Evolutionary conservation across 2,113 vertebrate genomes (phyloP).

Genomic region (Talpa occidentalis): DNA sequence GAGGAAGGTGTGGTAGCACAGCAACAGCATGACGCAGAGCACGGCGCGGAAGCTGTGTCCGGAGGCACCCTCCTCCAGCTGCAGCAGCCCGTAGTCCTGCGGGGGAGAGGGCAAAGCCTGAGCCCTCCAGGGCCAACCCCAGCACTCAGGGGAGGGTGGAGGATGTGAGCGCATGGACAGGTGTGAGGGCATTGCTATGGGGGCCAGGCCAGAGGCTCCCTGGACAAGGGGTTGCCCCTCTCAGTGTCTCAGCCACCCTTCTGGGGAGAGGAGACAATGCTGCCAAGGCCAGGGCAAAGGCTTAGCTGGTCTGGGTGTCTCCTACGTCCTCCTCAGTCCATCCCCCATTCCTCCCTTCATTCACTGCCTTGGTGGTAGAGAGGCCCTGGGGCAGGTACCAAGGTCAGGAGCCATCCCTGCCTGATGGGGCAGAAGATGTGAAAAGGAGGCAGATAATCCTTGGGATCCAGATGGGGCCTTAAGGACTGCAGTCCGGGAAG

Average conservation of each 20-base stretch:
- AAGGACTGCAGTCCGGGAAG: background rate
- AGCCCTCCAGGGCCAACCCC: background rate
- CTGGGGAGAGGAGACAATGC: background rate
- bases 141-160: background rate
- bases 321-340: background rate
- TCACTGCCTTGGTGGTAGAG: background rate
- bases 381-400: background rate
- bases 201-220: background rate
- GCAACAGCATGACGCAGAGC: constrained; percentile 96
- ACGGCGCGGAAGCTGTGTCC: constrained; percentile 95
- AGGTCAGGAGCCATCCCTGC: background rate
- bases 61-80: constrained; percentile 94
- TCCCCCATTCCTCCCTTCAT: background rate
- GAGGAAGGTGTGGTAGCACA: constrained; percentile 99
- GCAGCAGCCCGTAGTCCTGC: constrained; percentile 96
- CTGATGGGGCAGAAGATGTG: background rate
- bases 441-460: background rate
- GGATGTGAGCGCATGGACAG: background rate
- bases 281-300: background rate
- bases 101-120: background rate
- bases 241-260: background rate
- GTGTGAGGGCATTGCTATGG: background rate
- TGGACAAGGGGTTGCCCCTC: background rate
- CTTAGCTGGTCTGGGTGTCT: background rate
- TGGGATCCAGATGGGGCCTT: background rate